Percentiles rank a stretch among this genome's conserved stretches.
These are phyloP conservation scores for Grallaria varia DNA, from an alignment of 2,113 vertebrate genomes.

Conservation along the genomic window DNA sequence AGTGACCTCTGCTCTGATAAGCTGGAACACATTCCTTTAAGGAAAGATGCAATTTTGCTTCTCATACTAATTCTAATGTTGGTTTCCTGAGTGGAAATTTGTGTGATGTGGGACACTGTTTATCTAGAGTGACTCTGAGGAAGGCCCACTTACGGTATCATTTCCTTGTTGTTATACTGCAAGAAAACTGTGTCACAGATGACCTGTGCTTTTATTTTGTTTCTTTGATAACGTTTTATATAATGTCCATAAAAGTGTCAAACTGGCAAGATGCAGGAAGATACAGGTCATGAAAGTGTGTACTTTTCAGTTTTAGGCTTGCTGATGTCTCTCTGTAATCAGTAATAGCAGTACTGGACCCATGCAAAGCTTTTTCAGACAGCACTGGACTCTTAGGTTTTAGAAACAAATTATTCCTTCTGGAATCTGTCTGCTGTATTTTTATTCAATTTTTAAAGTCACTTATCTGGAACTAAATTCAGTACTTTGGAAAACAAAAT, in stretches of 20 bases:
- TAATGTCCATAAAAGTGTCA: not conserved
- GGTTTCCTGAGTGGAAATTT: not conserved
- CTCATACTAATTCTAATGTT: not conserved
- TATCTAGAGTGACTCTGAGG: not conserved
- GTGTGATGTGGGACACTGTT: not conserved
- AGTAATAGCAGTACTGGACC: not conserved
- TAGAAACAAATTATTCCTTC: not conserved
- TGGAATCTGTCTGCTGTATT: not conserved
- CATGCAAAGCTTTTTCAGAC: not conserved
- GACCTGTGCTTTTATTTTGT: not conserved
- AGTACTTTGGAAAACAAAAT: not conserved
- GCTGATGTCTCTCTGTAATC: not conserved
- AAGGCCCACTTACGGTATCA: not conserved
- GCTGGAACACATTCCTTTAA: not conserved
- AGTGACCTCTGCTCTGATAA: conserved; percentile 27
- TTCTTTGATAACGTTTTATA: not conserved
- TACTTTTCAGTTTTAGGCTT: not conserved
- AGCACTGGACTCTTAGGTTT: not conserved
- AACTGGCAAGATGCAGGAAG: not conserved
- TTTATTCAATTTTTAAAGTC: not conserved
- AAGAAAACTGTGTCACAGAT: not conserved
- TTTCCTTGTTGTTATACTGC: not conserved
- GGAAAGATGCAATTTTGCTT: conserved; percentile 23
- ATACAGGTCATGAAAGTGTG: not conserved
- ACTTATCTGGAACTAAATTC: not conserved